phyloP scores from a whole-genome alignment of 1,140 invertebrate genomes.

The Asbolus verrucosus region DNA sequence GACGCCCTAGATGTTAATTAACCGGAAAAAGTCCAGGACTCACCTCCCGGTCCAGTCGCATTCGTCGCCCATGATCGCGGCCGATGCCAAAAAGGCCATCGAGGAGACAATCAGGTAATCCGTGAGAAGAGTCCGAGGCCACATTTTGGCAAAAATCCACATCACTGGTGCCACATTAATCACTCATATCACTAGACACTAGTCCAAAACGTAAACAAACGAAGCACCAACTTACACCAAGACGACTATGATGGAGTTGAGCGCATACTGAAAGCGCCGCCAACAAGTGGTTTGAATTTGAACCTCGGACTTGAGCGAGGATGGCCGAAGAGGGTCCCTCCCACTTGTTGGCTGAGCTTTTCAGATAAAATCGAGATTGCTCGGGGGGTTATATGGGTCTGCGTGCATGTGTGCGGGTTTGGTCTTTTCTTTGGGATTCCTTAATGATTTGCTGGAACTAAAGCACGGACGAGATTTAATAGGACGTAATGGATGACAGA shows the following conservation, averaged over 20 bases:
- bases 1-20: no score
- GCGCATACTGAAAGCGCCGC: background rate
- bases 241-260: background rate
- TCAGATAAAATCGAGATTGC: background rate
- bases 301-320: no score
- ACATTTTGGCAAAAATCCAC: constrained; percentile 29
- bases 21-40: constrained; percentile 39
- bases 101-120: constrained; percentile 27
- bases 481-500: constrained; percentile 24
- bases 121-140: constrained; percentile 30
- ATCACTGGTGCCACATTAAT: constrained; percentile 1
- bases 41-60: constrained; percentile 73
- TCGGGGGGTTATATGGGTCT: constrained; percentile 7
- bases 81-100: constrained; percentile 61
- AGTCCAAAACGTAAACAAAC: constrained; percentile 20
- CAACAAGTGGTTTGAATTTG: constrained; percentile 40
- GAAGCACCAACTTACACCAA: background rate
- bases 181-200: no score
- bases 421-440: background rate
- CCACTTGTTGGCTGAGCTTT: constrained; percentile 30
- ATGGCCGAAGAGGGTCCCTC: constrained; percentile 23
- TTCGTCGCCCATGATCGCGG: constrained; percentile 69
- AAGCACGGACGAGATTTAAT: constrained; percentile 16
- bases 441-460: constrained; percentile 25
- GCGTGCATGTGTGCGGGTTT: constrained; percentile 14